A percentile compares a stretch with the other conserved stretches of the same genome.
Evolutionary conservation across 2,797 vertebrate species (phyloP).

Genomic region (Lagorchestes hirsutus): DNA sequence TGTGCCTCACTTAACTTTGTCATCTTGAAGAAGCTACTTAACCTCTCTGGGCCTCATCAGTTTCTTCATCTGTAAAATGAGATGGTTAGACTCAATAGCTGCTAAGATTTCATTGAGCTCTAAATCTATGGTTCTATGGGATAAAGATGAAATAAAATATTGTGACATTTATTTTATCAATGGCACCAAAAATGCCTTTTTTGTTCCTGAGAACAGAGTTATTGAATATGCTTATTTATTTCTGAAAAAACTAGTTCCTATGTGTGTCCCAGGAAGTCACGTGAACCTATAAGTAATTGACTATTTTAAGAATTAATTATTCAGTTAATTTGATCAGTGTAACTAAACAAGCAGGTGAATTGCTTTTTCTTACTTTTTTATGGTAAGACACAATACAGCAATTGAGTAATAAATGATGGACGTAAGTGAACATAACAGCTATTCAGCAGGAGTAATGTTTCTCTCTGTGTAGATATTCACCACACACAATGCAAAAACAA

Average conservation of each 20-base stretch:
- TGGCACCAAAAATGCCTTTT: not conserved
- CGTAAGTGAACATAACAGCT: not conserved
- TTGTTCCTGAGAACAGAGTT: not conserved
- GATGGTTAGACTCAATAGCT: not conserved
- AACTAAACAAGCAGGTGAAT: not conserved
- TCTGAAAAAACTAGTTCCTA: not conserved
- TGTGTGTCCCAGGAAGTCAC: not conserved
- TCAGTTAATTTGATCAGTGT: not conserved
- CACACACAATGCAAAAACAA: not conserved
- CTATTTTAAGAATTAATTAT: not conserved
- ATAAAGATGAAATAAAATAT: not conserved
- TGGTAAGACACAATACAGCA: not conserved
- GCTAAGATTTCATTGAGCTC: not conserved
- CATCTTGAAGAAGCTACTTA: not conserved
- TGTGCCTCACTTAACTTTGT: not conserved
- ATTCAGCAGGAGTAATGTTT: not conserved
- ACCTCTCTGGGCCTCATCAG: not conserved
- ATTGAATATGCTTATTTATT: not conserved
- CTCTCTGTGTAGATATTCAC: conserved; percentile 1
- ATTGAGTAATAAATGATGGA: not conserved
- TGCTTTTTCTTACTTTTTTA: not conserved
- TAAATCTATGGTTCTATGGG: not conserved
- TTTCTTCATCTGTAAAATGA: not conserved
- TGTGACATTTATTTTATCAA: not conserved
- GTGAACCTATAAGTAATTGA: not conserved